These are phyloP conservation scores for Athalia cordata DNA, from an alignment of 2,888 invertebrate species.

Conservation along the genomic window DNA sequence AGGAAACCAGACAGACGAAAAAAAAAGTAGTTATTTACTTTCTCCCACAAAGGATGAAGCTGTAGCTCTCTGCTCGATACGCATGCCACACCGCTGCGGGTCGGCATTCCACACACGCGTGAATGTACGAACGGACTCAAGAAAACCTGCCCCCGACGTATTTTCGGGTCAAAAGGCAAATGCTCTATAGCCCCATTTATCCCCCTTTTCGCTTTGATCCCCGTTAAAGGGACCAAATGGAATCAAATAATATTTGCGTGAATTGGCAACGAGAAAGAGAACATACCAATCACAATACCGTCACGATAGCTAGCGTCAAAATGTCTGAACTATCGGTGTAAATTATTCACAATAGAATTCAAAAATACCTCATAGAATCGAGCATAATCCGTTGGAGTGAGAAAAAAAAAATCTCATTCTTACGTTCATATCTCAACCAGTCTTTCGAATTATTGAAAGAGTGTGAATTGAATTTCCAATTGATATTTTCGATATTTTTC, in stretches of 20 bases:
- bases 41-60: background rate
- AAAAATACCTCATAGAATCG: background rate
- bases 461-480: no score
- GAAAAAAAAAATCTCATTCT: no score
- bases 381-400: no score
- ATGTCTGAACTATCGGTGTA: background rate
- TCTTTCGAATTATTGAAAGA: no score
- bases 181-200: slow-evolving; percentile 6
- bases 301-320: background rate
- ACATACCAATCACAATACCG: slow-evolving; percentile 17
- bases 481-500: no score
- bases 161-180: slow-evolving; percentile 32
- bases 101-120: slow-evolving; percentile 17
- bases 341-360: background rate
- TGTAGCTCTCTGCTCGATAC: no score
- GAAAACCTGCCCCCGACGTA: slow-evolving; percentile 14
- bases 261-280: background rate
- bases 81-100: background rate
- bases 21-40: slow-evolving; percentile 4
- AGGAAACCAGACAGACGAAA: background rate
- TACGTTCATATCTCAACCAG: no score
- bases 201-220: slow-evolving; percentile 14
- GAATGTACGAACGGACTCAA: slow-evolving; percentile 6
- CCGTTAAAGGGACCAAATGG: slow-evolving; percentile 13
- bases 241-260: slow-evolving; percentile 22